A percentile compares a stretch with the other conserved stretches of the same genome.
Evolutionary conservation across 2,888 invertebrate species (phyloP).

Genomic region (Acanthopleura granulata): DNA sequence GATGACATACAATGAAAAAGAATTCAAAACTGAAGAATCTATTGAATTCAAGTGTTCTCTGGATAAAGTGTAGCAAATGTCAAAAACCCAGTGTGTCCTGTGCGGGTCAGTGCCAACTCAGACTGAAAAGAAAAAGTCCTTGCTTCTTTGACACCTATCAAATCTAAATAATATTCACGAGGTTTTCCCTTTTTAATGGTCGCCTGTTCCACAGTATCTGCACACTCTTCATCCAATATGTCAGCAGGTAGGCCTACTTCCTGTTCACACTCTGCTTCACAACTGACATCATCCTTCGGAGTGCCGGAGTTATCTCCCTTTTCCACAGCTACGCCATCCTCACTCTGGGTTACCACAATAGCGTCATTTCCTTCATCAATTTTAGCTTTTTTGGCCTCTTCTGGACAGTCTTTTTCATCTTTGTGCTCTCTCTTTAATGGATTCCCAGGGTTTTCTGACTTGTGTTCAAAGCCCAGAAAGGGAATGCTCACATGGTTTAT

Average conservation of each 20-base stretch:
- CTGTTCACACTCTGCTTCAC: no score
- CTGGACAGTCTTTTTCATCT: no score
- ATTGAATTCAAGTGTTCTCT: no score
- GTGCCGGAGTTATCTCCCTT: background rate
- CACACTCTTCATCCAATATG: background rate
- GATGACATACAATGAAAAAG: no score
- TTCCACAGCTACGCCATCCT: background rate
- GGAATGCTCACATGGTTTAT: slow-evolving; percentile 54
- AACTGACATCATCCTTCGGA: no score
- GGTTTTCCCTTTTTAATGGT: background rate
- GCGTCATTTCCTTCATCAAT: background rate
- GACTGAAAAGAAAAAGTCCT: slow-evolving; percentile 66
- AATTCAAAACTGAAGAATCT: no score
- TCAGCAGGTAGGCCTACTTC: no score
- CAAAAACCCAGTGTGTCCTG: slow-evolving; percentile 96
- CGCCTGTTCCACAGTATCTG: background rate
- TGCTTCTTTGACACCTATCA: slow-evolving; percentile 41
- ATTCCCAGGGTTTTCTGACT: slow-evolving; percentile 16
- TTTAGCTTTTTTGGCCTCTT: no score
- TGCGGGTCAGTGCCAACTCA: slow-evolving; percentile 79
- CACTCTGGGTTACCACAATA: background rate
- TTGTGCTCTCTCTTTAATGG: background rate
- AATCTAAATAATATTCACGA: slow-evolving; percentile 30
- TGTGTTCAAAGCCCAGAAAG: slow-evolving; percentile 73
- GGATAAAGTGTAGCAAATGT: slow-evolving; percentile 90